phyloP scores from a whole-genome alignment of 1,140 invertebrate species.

The Meteorus sp. region DNA sequence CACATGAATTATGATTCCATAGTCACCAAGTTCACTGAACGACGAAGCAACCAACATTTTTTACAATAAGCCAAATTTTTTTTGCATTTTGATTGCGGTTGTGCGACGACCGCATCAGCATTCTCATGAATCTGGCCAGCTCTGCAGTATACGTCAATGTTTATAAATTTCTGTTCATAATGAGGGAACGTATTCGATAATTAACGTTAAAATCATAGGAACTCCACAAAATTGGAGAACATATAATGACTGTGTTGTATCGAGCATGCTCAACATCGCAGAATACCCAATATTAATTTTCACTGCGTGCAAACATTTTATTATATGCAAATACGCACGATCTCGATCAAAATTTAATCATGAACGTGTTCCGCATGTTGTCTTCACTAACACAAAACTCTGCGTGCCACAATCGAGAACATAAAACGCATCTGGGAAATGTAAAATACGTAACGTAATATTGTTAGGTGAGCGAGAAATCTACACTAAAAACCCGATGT shows the following conservation, averaged over 20 bases:
- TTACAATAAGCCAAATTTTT: too few relatives aligned
- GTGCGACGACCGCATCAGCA: too few relatives aligned
- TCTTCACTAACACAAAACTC: constrained; percentile 8
- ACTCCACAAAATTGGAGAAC: constrained; percentile 15
- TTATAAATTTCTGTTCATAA: too few relatives aligned
- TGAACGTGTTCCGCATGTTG: not conserved
- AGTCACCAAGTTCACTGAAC: too few relatives aligned
- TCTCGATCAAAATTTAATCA: constrained; percentile 50
- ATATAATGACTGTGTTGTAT: too few relatives aligned
- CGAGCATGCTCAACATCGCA: too few relatives aligned
- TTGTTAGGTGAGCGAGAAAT: constrained; percentile 33
- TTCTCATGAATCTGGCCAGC: too few relatives aligned
- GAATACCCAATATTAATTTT: constrained; percentile 28
- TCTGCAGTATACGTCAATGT: too few relatives aligned
- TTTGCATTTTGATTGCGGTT: too few relatives aligned
- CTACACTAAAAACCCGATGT: not conserved
- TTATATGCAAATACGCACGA: constrained; percentile 46
- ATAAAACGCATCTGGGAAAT: constrained; percentile 51
- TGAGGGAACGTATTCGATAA: constrained; percentile 30
- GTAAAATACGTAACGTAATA: constrained; percentile 51
- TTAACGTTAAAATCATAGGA: constrained; percentile 18
- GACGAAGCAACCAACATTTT: too few relatives aligned
- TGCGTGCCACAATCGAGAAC: constrained; percentile 28
- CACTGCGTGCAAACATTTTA: constrained; percentile 35
- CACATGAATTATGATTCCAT: too few relatives aligned